Base-by-base conservation (phyloP, 2,888 invertebrate species). In the Amphipyra berbera region DNA sequence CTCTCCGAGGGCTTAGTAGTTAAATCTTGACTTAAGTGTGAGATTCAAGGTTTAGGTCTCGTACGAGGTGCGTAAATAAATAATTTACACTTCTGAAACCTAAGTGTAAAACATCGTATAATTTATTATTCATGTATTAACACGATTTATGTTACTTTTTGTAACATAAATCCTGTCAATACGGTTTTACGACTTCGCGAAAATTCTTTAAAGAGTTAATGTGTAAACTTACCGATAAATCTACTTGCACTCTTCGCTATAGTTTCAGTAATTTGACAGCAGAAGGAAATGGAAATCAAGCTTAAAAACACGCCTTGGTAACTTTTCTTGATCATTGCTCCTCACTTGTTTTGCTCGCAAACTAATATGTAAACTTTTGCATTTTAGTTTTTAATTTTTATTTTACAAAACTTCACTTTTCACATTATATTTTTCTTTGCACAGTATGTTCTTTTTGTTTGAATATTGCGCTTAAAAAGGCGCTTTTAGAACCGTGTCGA, bases 261-360 rank as follows among this genome's bases (percentile, higher is more conserved):
- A 82, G 93, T 94, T 86, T 94, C 94, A 62, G 90, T 92, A 15
- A 95, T 88, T 77, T 95, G 95, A 83, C 95, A 95, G 86, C 94
- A 94, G 81, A 95, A 92, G 73, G 95, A 93, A 72, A 95, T 92
- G 44, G 95, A 94, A 81, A 94, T 83, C 76, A 94, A 92, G 87
- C 94, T 94, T 68, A 94, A 83, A 84, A 95, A 89, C 79, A 94
- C 87, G 77, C 94, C 93, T 84, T 95, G 94, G 82, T 90, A 94
- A 83, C 86, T 91, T 90, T 92, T 94, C 83, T 84, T 92, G 83
- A 94, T 91, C 94, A 94, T 94, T 74, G 83, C 88, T 88, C 71
- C 73, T 73, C 82, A 81, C 82, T 83, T 81, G 72, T 69, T 21
- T 60, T 63, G 66, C 66, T 76, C 53, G 49, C 52, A 61, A 82